Conservation (phyloP, 2,113 vertebrate genomes). For the Nestor notabilis region DNA sequence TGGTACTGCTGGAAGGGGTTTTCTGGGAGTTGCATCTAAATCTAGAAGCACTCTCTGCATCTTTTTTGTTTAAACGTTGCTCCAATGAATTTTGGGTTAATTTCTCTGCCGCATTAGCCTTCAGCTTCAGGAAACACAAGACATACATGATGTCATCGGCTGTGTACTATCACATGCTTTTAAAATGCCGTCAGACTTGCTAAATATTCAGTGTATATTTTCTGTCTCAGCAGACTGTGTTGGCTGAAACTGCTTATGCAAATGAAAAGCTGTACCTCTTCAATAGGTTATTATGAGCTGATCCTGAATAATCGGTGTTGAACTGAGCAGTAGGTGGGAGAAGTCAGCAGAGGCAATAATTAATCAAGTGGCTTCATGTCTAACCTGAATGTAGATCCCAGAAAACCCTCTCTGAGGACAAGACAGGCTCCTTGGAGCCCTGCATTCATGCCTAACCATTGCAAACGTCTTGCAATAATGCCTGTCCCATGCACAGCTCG, state of each 20-base stretch:
- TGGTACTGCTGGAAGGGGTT: background rate
- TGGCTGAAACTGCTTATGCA: slow-evolving; percentile 53
- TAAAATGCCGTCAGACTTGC: slow-evolving; percentile 46
- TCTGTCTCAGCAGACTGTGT: slow-evolving; percentile 52
- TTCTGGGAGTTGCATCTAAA: background rate
- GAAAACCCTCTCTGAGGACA: background rate
- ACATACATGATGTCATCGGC: slow-evolving; percentile 28
- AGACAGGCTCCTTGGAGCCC: background rate
- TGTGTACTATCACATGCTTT: background rate
- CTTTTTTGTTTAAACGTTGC: background rate
- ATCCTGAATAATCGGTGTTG: slow-evolving; percentile 35
- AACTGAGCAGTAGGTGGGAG: slow-evolving; percentile 44
- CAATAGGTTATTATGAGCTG: slow-evolving; percentile 31
- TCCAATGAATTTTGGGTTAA: background rate
- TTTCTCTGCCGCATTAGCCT: background rate
- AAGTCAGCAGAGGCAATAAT: slow-evolving; percentile 54
- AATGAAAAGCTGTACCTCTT: slow-evolving; percentile 55
- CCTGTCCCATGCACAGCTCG: background rate
- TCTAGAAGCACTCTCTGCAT: background rate
- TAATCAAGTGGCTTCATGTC: slow-evolving; percentile 28
- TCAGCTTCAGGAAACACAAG: background rate
- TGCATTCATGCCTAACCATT: background rate
- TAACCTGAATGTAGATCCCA: background rate
- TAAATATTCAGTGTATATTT: slow-evolving; percentile 55
- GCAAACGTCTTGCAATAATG: background rate